A percentile compares a stretch with the other conserved stretches of the same genome.
These are phyloP conservation scores for Trochalopteron elliotii DNA, from an alignment of 2,113 vertebrate species.

Conservation along the genomic window DNA sequence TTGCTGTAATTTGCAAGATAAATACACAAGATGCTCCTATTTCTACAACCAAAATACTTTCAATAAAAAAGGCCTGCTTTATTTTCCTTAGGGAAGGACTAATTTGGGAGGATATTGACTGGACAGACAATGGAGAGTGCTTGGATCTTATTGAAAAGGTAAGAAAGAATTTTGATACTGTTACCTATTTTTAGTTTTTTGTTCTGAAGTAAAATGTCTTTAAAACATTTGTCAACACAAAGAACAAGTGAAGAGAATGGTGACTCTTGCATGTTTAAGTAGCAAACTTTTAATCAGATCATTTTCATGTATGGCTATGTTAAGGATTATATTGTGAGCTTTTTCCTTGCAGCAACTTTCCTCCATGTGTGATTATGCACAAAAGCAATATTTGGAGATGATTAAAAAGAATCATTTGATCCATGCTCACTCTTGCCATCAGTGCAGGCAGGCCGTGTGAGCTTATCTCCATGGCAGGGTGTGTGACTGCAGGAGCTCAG, in stretches of 20 bases:
- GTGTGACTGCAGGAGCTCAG: not conserved
- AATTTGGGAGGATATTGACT: conserved; percentile 93
- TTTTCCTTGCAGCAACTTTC: not conserved
- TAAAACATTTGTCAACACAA: not conserved
- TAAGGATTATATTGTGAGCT: not conserved
- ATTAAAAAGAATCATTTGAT: not conserved
- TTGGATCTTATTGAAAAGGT: conserved; percentile 98
- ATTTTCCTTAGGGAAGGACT: conserved; percentile 86
- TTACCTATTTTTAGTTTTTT: not conserved
- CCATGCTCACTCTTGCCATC: not conserved
- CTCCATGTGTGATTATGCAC: not conserved
- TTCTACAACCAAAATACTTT: not conserved
- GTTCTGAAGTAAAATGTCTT: not conserved
- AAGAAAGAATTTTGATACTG: not conserved
- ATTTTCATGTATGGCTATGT: not conserved
- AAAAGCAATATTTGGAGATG: not conserved
- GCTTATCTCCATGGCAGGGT: fast-evolving
- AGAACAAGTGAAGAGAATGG: not conserved
- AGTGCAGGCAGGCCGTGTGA: fast-evolving
- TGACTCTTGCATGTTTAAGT: not conserved
- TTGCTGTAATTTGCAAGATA: not conserved
- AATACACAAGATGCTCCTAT: not conserved
- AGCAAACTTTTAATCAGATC: not conserved
- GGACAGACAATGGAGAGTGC: conserved; percentile 98
- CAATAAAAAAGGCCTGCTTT: not conserved